Base-by-base conservation (phyloP, 2,888 invertebrate species). In the Eristalis pertinax region DNA sequence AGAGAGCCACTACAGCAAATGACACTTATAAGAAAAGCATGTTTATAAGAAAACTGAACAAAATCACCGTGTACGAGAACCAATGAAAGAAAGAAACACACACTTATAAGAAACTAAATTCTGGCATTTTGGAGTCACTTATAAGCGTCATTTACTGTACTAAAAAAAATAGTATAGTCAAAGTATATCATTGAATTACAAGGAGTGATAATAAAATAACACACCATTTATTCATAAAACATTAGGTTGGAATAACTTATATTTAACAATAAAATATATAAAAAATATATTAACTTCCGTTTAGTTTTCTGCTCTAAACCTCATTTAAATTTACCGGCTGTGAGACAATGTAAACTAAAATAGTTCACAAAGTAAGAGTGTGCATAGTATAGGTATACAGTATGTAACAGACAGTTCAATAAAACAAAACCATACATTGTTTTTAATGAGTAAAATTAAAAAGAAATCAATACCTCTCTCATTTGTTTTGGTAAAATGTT, bases 201-300 rank as follows among this genome's bases (percentile, higher is more conserved):
- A n/a, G n/a, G n/a, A n/a, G n/a, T n/a, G n/a, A n/a, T n/a, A n/a
- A n/a, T n/a, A n/a, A n/a, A 83, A 77, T 67, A 76, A 73, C 77
- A 68, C 77, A 78, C 78, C 83, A 73, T 73, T 68, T 29, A 67
- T 22, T 70, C 26, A 50, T n/a, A n/a, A n/a, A n/a, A n/a, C n/a
- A n/a, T n/a, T 35, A 56, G 35, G n/a, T 22, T 13, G 15, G n/a
- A 50, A 26, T n/a, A 50, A 50, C 8, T 32, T 19, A 10, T 29
- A 62, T 72, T 26, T 32, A 35, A 26, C 15, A 58, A 41, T n/a
- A 35, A 32, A 29, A 63, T 4, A 26, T 3, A 26, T 72, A 67
- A 7, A 32, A 8, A 32, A 4, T 7, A 38, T 70, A 60, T 43
- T 32, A 70, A 65, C 75, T 35, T 64, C 70, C 70, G 58, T 1